Conservation (phyloP, 2,113 vertebrate species). For the Emydocephalus ijimae region DNA sequence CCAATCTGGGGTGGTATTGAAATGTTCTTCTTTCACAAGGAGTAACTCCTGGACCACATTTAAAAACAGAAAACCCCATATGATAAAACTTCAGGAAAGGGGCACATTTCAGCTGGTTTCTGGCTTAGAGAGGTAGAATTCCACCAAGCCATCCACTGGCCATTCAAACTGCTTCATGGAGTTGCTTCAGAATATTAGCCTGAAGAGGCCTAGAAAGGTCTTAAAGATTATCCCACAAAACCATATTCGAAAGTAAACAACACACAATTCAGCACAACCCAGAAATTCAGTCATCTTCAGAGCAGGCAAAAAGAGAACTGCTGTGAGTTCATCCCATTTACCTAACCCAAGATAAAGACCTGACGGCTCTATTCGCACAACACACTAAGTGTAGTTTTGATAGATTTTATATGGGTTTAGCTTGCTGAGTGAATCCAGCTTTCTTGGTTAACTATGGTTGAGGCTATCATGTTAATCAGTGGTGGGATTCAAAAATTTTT, state of each 20-base stretch:
- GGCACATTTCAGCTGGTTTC: not conserved
- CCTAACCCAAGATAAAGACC: not conserved
- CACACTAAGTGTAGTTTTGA: not conserved
- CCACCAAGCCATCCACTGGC: not conserved
- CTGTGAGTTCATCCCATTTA: not conserved
- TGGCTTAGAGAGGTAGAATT: not conserved
- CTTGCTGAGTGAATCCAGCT: not conserved
- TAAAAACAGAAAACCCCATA: not conserved
- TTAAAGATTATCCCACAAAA: not conserved
- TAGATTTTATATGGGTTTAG: not conserved
- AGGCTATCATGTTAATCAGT: not conserved
- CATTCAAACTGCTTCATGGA: not conserved
- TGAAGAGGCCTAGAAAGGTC: not conserved
- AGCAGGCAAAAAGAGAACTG: not conserved
- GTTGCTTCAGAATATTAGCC: not conserved
- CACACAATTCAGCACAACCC: not conserved
- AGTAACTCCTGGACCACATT: not conserved
- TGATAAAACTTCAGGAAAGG: fast-evolving
- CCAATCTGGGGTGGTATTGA: not conserved
- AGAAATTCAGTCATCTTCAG: not conserved
- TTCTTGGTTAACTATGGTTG: not conserved
- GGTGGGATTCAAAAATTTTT: too few species aligned
- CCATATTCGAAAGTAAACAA: not conserved
- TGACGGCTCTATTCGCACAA: not conserved
- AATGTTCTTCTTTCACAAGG: not conserved